Evolutionary conservation across 2,888 invertebrate genomes (phyloP).

Genomic region (Noctua janthina): DNA sequence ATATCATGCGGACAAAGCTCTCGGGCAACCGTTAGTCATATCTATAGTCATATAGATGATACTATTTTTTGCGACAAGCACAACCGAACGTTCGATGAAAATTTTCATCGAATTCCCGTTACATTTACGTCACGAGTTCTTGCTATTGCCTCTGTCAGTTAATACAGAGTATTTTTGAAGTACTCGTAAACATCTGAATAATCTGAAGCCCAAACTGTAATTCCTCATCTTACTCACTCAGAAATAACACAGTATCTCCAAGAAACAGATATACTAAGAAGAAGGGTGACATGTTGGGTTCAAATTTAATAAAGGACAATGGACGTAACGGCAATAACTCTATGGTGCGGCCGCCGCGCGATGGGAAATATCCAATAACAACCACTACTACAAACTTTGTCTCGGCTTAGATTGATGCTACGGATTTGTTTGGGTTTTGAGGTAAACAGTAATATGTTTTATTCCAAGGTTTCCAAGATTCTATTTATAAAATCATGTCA

Average conservation of each 20-base stretch:
- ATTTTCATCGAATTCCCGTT: neutral
- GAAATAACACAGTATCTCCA: conserved; percentile 1
- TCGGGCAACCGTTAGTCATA: no score
- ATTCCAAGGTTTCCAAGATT: no score
- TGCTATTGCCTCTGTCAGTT: neutral
- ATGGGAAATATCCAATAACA: conserved; percentile 56
- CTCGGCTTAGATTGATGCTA: neutral
- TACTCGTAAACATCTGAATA: neutral
- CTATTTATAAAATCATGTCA: neutral
- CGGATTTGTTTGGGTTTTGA: neutral
- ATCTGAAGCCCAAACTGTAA: neutral
- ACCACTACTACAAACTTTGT: conserved; percentile 30
- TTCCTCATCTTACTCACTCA: neutral
- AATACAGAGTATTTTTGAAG: neutral
- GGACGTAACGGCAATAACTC: conserved; percentile 56
- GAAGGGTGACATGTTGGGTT: conserved; percentile 36
- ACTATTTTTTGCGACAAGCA: neutral
- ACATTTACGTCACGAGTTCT: neutral
- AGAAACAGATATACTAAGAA: conserved; percentile 2
- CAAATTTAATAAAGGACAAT: conserved; percentile 61
- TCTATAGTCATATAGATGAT: no score
- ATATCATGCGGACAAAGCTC: no score
- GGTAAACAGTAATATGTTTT: no score
- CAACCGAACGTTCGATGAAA: neutral
- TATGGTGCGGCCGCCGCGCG: conserved; percentile 20